Conservation (phyloP, 2,797 vertebrate genomes). For the Decapterus maruadsi region DNA sequence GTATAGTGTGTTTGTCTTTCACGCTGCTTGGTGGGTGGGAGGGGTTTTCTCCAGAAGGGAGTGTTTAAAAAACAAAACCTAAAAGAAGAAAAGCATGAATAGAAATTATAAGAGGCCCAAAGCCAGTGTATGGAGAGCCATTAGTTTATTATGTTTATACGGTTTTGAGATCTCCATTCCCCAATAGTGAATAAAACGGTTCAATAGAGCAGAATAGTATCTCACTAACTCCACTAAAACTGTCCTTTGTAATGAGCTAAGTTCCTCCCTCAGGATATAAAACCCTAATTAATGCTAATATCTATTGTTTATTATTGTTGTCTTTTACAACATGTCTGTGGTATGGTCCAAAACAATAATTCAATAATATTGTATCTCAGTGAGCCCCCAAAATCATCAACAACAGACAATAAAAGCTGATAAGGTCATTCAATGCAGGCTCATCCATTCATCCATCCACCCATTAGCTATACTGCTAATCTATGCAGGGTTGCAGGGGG, state of each 20-base stretch:
- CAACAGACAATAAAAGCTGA: slow-evolving; percentile 16
- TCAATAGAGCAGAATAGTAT: slow-evolving; percentile 72
- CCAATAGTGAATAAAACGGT: slow-evolving; percentile 77
- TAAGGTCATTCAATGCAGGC: not conserved
- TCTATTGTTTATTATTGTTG: slow-evolving; percentile 29
- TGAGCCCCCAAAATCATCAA: slow-evolving; percentile 18
- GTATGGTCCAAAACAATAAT: slow-evolving; percentile 19
- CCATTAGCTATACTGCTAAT: too few relatives aligned
- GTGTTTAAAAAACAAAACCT: slow-evolving; percentile 58
- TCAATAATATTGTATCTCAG: slow-evolving; percentile 42
- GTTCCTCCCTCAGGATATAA: slow-evolving; percentile 60
- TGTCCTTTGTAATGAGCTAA: slow-evolving; percentile 56
- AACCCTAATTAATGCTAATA: slow-evolving; percentile 62
- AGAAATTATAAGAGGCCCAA: slow-evolving; percentile 57
- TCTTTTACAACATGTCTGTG: slow-evolving; percentile 40
- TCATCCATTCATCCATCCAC: not conserved
- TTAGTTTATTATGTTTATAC: slow-evolving; percentile 74
- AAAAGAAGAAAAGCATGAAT: slow-evolving; percentile 51
- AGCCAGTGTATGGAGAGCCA: slow-evolving; percentile 48
- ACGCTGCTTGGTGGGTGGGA: slow-evolving; percentile 2
- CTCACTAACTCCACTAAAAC: slow-evolving; percentile 61
- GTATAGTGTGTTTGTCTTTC: slow-evolving; percentile 46
- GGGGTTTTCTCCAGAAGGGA: slow-evolving; percentile 32
- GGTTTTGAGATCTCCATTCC: slow-evolving; percentile 61
- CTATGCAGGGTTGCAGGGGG: too few relatives aligned